Conservation (phyloP, 1,140 invertebrate genomes). For the Drosophila lini region DNA sequence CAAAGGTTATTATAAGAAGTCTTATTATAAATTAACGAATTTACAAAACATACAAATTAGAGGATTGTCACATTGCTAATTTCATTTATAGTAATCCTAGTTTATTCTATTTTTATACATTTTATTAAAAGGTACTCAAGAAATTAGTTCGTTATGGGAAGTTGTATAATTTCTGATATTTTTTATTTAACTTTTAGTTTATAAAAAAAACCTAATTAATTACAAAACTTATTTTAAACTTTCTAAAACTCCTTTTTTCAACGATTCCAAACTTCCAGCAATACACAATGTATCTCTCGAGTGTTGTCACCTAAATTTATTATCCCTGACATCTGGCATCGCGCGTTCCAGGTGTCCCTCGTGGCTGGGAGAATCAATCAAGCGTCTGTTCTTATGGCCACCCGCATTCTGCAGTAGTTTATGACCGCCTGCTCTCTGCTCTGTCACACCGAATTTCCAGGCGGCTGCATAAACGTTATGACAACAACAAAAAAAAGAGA, state of each 20-base stretch:
- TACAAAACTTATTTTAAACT: background rate
- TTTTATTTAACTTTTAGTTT: background rate
- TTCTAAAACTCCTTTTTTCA: background rate
- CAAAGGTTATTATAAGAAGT: too few relatives aligned
- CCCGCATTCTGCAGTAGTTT: conserved; percentile 51
- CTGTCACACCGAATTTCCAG: conserved; percentile 26
- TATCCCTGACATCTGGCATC: conserved; percentile 28
- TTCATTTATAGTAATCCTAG: background rate
- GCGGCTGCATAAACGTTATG: conserved; percentile 24
- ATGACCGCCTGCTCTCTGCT: conserved; percentile 2
- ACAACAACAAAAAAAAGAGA: conserved; percentile 27
- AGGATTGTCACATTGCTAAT: background rate
- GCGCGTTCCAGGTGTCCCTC: conserved; percentile 30
- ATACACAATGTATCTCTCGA: background rate
- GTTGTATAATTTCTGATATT: background rate
- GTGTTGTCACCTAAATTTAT: conserved; percentile 15
- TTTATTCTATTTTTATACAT: too few relatives aligned
- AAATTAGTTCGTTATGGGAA: background rate
- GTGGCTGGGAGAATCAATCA: conserved; percentile 55
- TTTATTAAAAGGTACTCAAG: too few relatives aligned
- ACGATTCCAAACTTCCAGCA: conserved; percentile 2
- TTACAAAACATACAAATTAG: background rate
- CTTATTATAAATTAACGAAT: background rate
- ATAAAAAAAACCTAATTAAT: background rate
- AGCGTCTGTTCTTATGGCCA: conserved; percentile 15